Conservation (phyloP, 2,888 invertebrate genomes). For the Glaucopsyche alexis region DNA sequence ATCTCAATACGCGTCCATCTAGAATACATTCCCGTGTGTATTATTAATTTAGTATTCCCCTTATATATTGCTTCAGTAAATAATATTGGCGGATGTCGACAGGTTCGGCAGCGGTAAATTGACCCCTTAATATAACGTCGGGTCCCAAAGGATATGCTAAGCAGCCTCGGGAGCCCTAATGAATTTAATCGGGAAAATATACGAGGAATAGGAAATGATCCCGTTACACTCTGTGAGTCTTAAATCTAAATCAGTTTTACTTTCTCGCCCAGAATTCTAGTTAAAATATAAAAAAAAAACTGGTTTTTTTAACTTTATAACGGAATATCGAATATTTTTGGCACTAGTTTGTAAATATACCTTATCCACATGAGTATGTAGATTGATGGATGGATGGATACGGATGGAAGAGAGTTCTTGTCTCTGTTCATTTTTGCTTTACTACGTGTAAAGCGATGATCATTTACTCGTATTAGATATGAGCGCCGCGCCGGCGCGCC, state of each 20-base stretch:
- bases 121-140: constrained; percentile 11
- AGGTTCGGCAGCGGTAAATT: constrained; percentile 13
- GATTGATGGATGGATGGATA: too few species aligned
- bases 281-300: not conserved
- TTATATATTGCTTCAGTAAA: constrained; percentile 15
- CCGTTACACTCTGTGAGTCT: not conserved
- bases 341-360: too few species aligned
- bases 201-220: constrained; percentile 11
- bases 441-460: too few species aligned
- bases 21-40: not conserved
- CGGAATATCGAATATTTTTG: too few species aligned
- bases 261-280: not conserved
- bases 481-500: too few species aligned
- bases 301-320: too few species aligned
- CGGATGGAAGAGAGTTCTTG: too few species aligned
- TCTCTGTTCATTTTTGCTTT: too few species aligned
- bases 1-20: not conserved
- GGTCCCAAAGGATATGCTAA: constrained; percentile 18
- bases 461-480: too few species aligned
- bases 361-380: too few species aligned
- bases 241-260: constrained; percentile 3
- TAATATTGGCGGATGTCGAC: constrained; percentile 18
- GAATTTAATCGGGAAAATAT: constrained; percentile 17
- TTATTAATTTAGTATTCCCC: not conserved
- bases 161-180: constrained; percentile 19